These are phyloP conservation scores for Trichosurus vulpecula DNA, from an alignment of 2,797 vertebrate species.

Conservation along the genomic window DNA sequence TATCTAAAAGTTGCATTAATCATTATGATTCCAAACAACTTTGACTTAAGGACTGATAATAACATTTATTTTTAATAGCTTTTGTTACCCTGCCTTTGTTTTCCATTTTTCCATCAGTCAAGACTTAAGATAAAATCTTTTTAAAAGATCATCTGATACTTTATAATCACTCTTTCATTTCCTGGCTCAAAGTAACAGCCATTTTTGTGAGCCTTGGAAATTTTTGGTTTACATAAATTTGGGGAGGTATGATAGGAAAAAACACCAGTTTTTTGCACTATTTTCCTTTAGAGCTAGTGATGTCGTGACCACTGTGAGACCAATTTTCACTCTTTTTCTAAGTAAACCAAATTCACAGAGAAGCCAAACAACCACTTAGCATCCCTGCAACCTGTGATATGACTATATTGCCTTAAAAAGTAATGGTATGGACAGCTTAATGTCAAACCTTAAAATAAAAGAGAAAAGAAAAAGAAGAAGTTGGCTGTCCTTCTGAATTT, in stretches of 20 bases:
- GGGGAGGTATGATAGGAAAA: conserved; percentile 65
- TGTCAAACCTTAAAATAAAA: background rate
- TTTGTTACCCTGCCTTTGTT: conserved; percentile 81
- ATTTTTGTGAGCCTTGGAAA: conserved; percentile 68
- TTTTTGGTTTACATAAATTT: conserved; percentile 65
- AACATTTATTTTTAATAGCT: conserved; percentile 81
- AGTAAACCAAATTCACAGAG: conserved; percentile 70
- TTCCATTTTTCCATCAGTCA: conserved; percentile 70
- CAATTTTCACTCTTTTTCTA: conserved; percentile 69
- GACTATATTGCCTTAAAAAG: conserved; percentile 37
- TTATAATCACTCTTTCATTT: conserved; percentile 55
- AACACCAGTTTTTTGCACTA: conserved; percentile 55
- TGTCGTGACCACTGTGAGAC: conserved; percentile 54
- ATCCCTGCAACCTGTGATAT: conserved; percentile 40
- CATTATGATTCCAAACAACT: conserved; percentile 79
- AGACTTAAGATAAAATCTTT: conserved; percentile 71
- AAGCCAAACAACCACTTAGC: conserved; percentile 56
- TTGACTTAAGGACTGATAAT: conserved; percentile 79
- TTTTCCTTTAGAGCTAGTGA: conserved; percentile 52
- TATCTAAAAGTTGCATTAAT: conserved; percentile 80
- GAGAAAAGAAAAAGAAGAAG: background rate
- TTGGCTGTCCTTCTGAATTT: background rate
- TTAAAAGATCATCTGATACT: conserved; percentile 64
- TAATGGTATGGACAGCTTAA: background rate
- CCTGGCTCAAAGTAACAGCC: conserved; percentile 51